phyloP scores from a whole-genome alignment of 2,888 invertebrate species.

The Neoaliturus tenellus region DNA sequence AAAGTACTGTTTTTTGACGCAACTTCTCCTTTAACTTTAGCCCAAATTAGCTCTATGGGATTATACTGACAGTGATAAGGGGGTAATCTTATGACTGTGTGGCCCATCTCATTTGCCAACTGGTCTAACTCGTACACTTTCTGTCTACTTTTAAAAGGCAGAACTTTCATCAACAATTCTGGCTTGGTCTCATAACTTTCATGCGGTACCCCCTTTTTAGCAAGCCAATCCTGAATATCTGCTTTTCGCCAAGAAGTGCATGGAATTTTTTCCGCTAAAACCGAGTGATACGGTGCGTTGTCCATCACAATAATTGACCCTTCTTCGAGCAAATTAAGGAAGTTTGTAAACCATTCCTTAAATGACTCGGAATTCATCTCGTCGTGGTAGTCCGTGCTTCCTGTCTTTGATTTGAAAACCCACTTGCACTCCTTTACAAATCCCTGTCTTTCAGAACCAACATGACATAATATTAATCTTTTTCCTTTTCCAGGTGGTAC shows the following conservation, averaged over 20 bases:
- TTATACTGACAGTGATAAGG: no score
- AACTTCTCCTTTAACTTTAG: no score
- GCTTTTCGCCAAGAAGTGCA: neutral
- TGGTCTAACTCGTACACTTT: no score
- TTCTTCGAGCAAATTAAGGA: neutral
- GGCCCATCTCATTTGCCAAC: no score
- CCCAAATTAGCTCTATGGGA: no score
- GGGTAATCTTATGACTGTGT: no score
- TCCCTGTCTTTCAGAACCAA: neutral
- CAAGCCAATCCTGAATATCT: no score
- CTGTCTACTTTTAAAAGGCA: no score
- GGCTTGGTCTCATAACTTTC: no score
- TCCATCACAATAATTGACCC: neutral
- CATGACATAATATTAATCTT: slow-evolving; percentile 3
- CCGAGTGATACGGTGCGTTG: slow-evolving; percentile 5
- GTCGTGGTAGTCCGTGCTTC: neutral
- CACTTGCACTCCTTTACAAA: slow-evolving; percentile 30
- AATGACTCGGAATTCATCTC: neutral
- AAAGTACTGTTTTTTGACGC: no score
- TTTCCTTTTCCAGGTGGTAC: slow-evolving; percentile 20
- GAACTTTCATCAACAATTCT: no score
- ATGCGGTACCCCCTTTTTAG: no score
- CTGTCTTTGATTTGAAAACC: neutral
- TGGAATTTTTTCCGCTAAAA: neutral
- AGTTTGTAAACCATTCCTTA: neutral